Evolutionary conservation across 2,113 vertebrate species (phyloP), one percentile per base, ranked within the genome.

Genomic region (Protobothrops flavoviridis): DNA sequence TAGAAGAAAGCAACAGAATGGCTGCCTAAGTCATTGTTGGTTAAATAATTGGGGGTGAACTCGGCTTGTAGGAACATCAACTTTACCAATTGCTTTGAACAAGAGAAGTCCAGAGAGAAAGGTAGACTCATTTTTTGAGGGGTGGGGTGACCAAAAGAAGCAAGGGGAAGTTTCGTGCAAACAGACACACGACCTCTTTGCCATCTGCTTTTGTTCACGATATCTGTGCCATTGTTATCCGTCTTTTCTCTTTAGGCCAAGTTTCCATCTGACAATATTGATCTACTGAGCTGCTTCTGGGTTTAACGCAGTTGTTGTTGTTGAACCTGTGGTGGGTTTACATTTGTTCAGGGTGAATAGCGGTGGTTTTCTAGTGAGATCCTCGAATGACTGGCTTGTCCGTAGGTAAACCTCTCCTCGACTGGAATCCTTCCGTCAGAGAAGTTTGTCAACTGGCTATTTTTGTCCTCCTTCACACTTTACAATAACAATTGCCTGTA

Each of bases 401-500:
- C 21, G 1, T 45, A 45, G 88, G n/a, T 64, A 86, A 86, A 64
- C 59, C 23, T 61, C 69, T 53, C 52, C 20, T 29, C 9, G 29
- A 90, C 23, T 64, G 48, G 55, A 64, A 87, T 93, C 89, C 43
- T 93, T 87, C 89, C 39, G 23, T 90, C 92, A 93, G 57, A 93
- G n/a, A 87, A 93, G 74, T 90, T 93, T 90, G 89, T 90, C 92
- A 64, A 86, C 86, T 90, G 92, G 92, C 64, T 93, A 53, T 93
- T 93, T 90, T 90, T 87, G 92, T 64, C 74, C 81, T 90, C 74
- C 24, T 26, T 86, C 74, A 93, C 89, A 86, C 88, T 93, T 90
- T 93, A 61, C 90, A 93, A 93, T 93, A 93, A 93, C 92, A 93
- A 93, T 93, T 87, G 89, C 57, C 89, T 29, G 53, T 93, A 90